Evolutionary conservation across 2,113 vertebrate genomes (phyloP), one percentile per base, ranked within the genome.

Genomic region (Pollachius pollachius): DNA sequence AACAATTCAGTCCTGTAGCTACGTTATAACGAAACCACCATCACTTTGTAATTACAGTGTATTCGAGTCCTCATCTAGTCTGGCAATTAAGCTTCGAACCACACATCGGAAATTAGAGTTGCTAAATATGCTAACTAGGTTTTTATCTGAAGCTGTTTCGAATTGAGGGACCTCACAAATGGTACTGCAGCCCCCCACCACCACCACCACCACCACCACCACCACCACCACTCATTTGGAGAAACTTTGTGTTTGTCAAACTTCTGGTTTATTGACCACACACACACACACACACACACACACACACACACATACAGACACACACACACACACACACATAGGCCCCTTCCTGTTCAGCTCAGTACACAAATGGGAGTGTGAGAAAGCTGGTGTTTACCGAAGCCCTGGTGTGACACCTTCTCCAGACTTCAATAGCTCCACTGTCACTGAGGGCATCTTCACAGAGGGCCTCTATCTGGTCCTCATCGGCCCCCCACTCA

Each of bases 241-340:
- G 76, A 69, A 85, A 83, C 79, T 89, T 89, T 91, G 85, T 89
- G 87, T 89, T 92, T 88, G 90, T 88, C 86, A 90, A 89, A 90
- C 87, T 85, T 87, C 82, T 86, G 85, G 84, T 90, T 90, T 90
- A 89, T 91, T 91, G 89, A 89, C 88, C 89, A 89, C 88, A 84
- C 87, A 89, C 81, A 89, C 83, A 88, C 37, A 41, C 37, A 8
- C 6, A 41, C 37, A 41, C 37, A 41, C 37, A 41, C 37, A 41
- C 37, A 41, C 37, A 11, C 37, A 11, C 37, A 41, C 37, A 41
- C 37, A 11, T 4, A 41, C 37, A 41, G 2, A 41, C 37, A 41
- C 37, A 41, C 37, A 41, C 37, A 41, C 37, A 41, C 37, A 48
- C 41, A 48, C 41, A 48, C 30, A 34, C 30, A 34, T 84, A 89